Conservation (phyloP, 2,888 invertebrate genomes). For the Phalera bucephala region DNA sequence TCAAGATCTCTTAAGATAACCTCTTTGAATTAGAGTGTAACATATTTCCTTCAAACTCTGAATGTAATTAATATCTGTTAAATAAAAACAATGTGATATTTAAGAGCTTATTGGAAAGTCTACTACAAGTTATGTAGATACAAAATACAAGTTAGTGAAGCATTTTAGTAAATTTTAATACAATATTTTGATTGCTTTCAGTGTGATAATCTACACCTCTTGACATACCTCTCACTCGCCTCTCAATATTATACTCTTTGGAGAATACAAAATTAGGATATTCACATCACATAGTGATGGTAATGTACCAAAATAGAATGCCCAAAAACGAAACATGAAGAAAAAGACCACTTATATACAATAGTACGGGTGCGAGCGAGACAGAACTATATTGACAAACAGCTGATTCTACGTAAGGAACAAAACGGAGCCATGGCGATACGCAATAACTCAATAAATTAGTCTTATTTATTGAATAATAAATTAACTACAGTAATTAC, state of each 20-base stretch:
- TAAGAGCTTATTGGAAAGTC: too few species aligned
- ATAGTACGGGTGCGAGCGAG: slow-evolving; percentile 54
- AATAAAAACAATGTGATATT: too few species aligned
- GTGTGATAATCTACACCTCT: slow-evolving; percentile 5
- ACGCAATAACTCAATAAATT: slow-evolving; percentile 8
- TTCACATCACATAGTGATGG: slow-evolving; percentile 77
- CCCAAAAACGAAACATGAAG: slow-evolving; percentile 74
- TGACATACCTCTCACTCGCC: slow-evolving; percentile 57
- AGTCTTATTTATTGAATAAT: slow-evolving; percentile 6
- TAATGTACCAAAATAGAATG: slow-evolving; percentile 81
- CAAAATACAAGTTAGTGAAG: slow-evolving; percentile 18
- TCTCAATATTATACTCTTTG: slow-evolving; percentile 54
- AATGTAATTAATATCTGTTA: too few species aligned
- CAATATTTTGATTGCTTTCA: neutral
- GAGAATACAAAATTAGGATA: slow-evolving; percentile 70
- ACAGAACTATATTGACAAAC: slow-evolving; percentile 72
- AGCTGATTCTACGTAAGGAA: slow-evolving; percentile 62
- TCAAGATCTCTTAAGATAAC: slow-evolving; percentile 25
- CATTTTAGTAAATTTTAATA: slow-evolving; percentile 6
- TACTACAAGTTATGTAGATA: too few species aligned
- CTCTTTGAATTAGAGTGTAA: too few species aligned
- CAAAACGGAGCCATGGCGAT: slow-evolving; percentile 16
- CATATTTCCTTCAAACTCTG: too few species aligned
- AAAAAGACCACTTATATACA: slow-evolving; percentile 60
- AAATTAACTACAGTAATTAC: slow-evolving; percentile 4